A percentile compares a stretch with the other conserved stretches of the same genome.
phyloP scores from a whole-genome alignment of 2,797 vertebrate species.

The Carcharodon carcharias region DNA sequence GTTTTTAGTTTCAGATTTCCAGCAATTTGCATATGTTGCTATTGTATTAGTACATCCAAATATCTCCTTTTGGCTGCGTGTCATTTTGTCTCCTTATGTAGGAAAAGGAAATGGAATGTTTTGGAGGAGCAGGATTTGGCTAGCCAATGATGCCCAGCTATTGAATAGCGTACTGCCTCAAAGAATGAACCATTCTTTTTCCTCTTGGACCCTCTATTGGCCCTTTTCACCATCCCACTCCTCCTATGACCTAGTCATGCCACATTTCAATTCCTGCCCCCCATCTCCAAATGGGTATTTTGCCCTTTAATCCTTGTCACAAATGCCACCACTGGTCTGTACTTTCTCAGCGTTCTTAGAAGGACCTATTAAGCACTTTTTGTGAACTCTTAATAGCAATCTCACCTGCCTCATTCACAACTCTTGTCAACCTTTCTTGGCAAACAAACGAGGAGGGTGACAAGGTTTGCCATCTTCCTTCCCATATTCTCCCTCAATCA shows the following conservation, averaged over 20 bases:
- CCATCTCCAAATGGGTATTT: no score
- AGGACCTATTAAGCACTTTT: not conserved
- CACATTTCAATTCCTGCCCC: not conserved
- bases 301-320: no score
- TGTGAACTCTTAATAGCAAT: not conserved
- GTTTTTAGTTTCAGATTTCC: no score
- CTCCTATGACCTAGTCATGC: not conserved
- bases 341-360: not conserved
- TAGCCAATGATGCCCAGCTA: not conserved
- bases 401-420: not conserved
- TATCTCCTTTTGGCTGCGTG: not conserved
- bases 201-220: not conserved
- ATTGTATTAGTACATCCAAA: no score
- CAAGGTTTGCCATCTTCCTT: not conserved
- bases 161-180: conserved; percentile 32
- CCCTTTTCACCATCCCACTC: not conserved
- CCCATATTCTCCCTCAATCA: not conserved
- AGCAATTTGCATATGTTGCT: no score
- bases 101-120: no score
- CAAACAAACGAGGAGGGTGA: not conserved
- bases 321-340: no score
- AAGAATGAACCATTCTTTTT: conserved; percentile 42
- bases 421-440: not conserved
- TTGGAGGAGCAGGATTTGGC: no score
- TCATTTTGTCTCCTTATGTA: not conserved